These are phyloP conservation scores for Andrena minutula DNA, from an alignment of 2,888 invertebrate genomes.

Conservation along the genomic window DNA sequence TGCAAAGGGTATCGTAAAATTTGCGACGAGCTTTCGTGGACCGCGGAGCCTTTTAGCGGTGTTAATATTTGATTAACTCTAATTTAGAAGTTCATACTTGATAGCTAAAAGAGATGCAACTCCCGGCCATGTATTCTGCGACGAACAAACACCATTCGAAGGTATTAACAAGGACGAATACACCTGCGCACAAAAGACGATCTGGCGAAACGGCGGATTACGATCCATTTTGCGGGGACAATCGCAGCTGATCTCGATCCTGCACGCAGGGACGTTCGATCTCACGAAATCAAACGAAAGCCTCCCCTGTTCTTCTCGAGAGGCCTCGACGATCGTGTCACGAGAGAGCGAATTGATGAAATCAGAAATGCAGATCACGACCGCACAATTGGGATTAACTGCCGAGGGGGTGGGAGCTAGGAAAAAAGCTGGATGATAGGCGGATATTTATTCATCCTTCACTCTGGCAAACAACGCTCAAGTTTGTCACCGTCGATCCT, in stretches of 20 bases:
- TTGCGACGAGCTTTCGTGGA: too few species aligned
- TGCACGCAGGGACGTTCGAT: not conserved
- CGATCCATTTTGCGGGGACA: too few species aligned
- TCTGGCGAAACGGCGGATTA: too few species aligned
- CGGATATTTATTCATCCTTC: conserved; percentile 63
- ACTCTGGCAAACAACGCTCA: not conserved
- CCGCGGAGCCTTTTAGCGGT: too few species aligned
- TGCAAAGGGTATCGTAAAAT: too few species aligned
- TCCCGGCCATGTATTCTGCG: too few species aligned
- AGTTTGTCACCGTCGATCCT: conserved; percentile 21
- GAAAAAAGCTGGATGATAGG: conserved; percentile 61
- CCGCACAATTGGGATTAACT: conserved; percentile 74
- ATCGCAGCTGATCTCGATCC: not conserved
- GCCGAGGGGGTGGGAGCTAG: conserved; percentile 17
- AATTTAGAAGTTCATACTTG: too few species aligned
- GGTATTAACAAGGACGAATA: too few species aligned
- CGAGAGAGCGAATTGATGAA: conserved; percentile 74
- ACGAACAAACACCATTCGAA: too few species aligned
- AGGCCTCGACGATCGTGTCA: conserved; percentile 44
- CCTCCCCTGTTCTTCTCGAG: conserved; percentile 23
- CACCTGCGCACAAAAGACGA: too few species aligned
- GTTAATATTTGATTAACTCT: too few species aligned
- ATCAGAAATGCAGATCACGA: conserved; percentile 79
- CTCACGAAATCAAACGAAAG: conserved; percentile 70
- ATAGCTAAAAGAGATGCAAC: too few species aligned